Percentiles rank a stretch among this genome's conserved stretches.
phyloP scores from a whole-genome alignment of 2,797 vertebrate species.

The Tenualosa ilisha region DNA sequence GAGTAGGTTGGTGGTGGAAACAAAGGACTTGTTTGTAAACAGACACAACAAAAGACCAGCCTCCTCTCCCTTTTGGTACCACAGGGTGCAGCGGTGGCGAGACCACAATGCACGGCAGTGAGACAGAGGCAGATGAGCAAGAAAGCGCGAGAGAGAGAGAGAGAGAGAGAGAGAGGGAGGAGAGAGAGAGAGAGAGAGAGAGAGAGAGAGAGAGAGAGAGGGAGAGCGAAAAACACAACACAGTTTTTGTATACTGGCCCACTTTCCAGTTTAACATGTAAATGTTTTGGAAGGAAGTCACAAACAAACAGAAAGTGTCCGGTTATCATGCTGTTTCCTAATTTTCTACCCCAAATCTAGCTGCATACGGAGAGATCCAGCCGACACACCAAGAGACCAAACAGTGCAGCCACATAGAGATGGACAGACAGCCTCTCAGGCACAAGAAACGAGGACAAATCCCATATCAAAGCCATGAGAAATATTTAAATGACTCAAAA shows the following conservation, averaged over 20 bases:
- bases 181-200: neutral
- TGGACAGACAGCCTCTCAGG: neutral
- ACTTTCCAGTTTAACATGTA: neutral
- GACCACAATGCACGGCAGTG: no score
- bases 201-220: neutral
- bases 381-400: no score
- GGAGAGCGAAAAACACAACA: neutral
- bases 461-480: no score
- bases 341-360: neutral
- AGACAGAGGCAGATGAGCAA: neutral
- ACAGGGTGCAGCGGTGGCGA: neutral
- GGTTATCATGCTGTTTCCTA: slow-evolving; percentile 7
- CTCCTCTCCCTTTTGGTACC: neutral
- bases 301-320: no score
- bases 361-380: neutral
- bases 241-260: neutral
- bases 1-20: neutral
- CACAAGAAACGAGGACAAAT: neutral
- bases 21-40: slow-evolving; percentile 11
- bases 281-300: neutral
- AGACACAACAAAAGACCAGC: neutral
- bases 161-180: neutral
- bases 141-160: neutral
- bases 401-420: neutral
- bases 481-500: neutral